phyloP scores from a whole-genome alignment of 2,113 vertebrate species.

The Lutjanus erythropterus region DNA sequence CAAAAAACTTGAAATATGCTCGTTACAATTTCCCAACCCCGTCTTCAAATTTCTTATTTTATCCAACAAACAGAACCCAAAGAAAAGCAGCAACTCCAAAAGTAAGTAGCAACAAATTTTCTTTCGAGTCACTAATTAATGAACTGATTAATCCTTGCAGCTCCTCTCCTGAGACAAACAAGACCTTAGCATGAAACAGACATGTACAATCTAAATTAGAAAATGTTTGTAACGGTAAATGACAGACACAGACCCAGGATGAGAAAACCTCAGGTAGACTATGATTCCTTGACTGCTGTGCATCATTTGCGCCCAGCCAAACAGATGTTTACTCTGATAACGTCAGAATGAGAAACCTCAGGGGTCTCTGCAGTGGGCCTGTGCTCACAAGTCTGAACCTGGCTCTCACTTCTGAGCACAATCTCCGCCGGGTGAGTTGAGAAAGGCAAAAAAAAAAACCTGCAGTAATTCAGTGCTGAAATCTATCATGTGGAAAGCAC shows the following conservation, averaged over 20 bases:
- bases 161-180: background rate
- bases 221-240: background rate
- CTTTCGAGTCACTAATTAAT: no score
- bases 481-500: constrained; percentile 31
- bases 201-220: background rate
- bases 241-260: background rate
- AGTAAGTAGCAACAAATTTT: no score
- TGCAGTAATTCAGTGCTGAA: constrained; percentile 12
- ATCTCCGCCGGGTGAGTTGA: background rate
- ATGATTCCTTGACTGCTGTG: constrained; percentile 27
- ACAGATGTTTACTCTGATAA: constrained; percentile 77
- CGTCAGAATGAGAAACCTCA: constrained; percentile 51
- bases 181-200: background rate
- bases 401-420: background rate
- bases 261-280: constrained; percentile 17
- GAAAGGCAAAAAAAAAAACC: constrained; percentile 2
- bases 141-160: no score
- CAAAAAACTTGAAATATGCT: no score
- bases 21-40: no score
- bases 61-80: no score
- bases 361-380: constrained; percentile 56
- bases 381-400: constrained; percentile 63
- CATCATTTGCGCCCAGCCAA: constrained; percentile 48
- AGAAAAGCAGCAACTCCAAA: no score
- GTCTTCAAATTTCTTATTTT: no score